Conservation (phyloP, 64 coral and sea anemone genomes). For the Actinia tenebrosa region DNA sequence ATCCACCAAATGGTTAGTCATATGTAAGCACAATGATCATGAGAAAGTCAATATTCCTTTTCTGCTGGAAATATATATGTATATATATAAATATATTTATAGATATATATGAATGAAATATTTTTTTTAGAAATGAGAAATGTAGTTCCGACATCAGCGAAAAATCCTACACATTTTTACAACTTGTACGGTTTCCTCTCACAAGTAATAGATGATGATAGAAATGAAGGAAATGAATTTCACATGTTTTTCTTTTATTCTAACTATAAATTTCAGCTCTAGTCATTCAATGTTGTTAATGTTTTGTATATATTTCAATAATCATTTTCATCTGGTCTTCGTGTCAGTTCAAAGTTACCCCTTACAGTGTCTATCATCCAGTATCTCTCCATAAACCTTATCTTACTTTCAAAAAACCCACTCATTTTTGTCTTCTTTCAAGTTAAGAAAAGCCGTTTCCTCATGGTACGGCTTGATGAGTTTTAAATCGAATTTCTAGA, state of each 20-base stretch:
- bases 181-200: too few relatives aligned
- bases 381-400: background rate
- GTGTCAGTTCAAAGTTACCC: background rate
- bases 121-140: background rate
- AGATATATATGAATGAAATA: too few relatives aligned
- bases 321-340: slow-evolving; percentile 3
- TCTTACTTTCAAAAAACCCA: background rate
- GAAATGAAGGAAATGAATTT: too few relatives aligned
- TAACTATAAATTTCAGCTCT: too few relatives aligned
- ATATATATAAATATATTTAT: too few relatives aligned
- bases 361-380: background rate
- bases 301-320: background rate
- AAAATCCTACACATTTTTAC: too few relatives aligned
- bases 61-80: background rate
- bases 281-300: too few relatives aligned
- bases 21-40: background rate
- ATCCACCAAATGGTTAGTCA: background rate
- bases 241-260: too few relatives aligned
- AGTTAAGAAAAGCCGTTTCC: background rate
- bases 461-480: background rate
- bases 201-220: too few relatives aligned
- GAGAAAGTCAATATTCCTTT: background rate
- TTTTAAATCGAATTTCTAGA: background rate
- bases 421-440: background rate
- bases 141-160: background rate